phyloP scores from a whole-genome alignment of 2,888 invertebrate genomes.

The Kryphioiulus occultus region DNA sequence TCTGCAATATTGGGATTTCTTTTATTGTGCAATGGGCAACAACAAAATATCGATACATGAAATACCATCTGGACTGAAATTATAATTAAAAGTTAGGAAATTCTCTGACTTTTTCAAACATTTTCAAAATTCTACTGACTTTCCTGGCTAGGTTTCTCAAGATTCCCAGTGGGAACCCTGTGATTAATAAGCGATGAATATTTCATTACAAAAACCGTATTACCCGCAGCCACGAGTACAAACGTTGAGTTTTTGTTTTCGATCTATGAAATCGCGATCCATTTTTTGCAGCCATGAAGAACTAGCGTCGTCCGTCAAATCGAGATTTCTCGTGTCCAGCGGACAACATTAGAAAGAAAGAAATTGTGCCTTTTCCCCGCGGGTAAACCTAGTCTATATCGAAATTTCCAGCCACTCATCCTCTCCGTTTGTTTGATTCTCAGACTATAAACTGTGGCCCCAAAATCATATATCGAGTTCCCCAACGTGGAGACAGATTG shows the following conservation, averaged over 20 bases:
- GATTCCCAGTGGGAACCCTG: no score
- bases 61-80: no score
- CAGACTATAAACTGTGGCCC: background rate
- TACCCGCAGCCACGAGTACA: background rate
- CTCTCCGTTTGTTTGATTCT: background rate
- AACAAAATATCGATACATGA: no score
- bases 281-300: background rate
- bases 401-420: background rate
- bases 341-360: background rate
- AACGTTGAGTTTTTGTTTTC: background rate
- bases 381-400: background rate
- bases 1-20: no score
- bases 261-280: background rate
- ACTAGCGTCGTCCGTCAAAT: background rate
- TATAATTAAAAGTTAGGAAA: no score
- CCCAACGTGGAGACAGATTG: background rate
- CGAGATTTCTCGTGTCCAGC: background rate
- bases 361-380: background rate
- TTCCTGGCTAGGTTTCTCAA: no score
- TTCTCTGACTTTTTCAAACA: no score
- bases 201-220: background rate
- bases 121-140: no score
- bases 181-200: slow-evolving; percentile 10
- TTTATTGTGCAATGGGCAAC: no score
- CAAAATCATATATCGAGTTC: background rate